These are phyloP conservation scores for Amiota mariae DNA, from an alignment of 2,888 invertebrate species.

Conservation along the genomic window DNA sequence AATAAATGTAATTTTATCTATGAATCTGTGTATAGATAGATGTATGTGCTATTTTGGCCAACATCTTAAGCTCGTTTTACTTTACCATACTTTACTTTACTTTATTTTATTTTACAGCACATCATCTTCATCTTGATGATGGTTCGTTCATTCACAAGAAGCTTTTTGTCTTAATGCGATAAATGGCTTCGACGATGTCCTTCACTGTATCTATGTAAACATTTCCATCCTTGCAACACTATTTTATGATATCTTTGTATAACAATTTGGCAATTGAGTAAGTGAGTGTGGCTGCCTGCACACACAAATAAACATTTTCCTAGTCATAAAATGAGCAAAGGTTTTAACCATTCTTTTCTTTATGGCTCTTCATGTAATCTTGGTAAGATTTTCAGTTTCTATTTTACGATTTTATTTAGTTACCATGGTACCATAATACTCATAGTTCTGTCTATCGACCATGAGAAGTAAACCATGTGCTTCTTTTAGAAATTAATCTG, in stretches of 20 bases:
- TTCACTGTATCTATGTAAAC: neutral
- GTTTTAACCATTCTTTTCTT: too few species aligned
- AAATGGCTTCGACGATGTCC: neutral
- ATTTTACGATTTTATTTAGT: too few species aligned
- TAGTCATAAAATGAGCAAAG: too few species aligned
- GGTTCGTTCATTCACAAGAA: neutral
- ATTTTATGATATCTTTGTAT: constrained; percentile 19
- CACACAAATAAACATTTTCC: neutral
- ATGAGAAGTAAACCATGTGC: constrained; percentile 14
- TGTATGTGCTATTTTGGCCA: neutral
- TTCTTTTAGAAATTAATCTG: neutral
- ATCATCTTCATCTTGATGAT: constrained; percentile 16
- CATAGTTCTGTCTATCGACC: too few species aligned
- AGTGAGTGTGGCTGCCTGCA: neutral
- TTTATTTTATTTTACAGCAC: too few species aligned
- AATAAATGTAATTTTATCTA: too few species aligned
- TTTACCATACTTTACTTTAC: too few species aligned
- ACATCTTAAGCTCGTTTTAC: too few species aligned
- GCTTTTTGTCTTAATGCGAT: constrained; percentile 26
- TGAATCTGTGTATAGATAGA: neutral
- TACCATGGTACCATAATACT: too few species aligned
- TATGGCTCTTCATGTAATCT: too few species aligned
- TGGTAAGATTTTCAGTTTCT: too few species aligned
- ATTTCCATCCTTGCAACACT: constrained; percentile 15
- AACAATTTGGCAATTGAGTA: constrained; percentile 13